Conservation (phyloP, 2,113 vertebrate species). For the Baryphthengus martii region DNA sequence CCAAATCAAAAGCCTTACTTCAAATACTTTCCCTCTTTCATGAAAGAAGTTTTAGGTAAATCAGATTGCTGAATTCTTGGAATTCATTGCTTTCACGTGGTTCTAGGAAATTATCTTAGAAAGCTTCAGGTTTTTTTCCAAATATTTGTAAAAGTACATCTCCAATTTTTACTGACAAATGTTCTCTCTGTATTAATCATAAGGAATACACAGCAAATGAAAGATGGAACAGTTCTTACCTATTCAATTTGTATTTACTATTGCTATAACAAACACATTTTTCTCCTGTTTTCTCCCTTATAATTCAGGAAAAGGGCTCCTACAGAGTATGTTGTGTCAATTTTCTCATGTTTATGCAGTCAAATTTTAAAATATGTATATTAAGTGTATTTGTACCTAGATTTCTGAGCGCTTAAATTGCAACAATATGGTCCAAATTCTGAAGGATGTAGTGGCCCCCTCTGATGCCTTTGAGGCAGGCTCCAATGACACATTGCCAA, state of each 20-base stretch:
- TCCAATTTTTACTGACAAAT: neutral
- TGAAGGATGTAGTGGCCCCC: neutral
- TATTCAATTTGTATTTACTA: neutral
- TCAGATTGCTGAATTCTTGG: neutral
- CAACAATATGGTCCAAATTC: neutral
- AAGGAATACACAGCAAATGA: neutral
- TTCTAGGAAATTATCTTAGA: neutral
- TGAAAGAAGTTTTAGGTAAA: neutral
- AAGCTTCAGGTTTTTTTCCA: neutral
- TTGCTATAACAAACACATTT: neutral
- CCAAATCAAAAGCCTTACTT: conserved; percentile 12
- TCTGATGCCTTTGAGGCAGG: neutral
- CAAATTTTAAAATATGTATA: neutral
- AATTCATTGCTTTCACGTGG: neutral
- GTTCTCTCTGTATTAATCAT: neutral
- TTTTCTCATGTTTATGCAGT: neutral
- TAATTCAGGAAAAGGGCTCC: neutral
- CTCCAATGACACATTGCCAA: neutral
- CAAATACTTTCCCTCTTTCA: neutral
- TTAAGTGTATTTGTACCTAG: neutral
- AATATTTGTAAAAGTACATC: neutral
- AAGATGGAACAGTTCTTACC: neutral
- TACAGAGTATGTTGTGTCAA: neutral
- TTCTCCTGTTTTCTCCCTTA: neutral
- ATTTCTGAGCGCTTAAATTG: neutral